A percentile compares a stretch with the other conserved stretches of the same genome.
Evolutionary conservation across 2,113 vertebrate genomes (phyloP).

Genomic region (Gnathonemus longibarbis): DNA sequence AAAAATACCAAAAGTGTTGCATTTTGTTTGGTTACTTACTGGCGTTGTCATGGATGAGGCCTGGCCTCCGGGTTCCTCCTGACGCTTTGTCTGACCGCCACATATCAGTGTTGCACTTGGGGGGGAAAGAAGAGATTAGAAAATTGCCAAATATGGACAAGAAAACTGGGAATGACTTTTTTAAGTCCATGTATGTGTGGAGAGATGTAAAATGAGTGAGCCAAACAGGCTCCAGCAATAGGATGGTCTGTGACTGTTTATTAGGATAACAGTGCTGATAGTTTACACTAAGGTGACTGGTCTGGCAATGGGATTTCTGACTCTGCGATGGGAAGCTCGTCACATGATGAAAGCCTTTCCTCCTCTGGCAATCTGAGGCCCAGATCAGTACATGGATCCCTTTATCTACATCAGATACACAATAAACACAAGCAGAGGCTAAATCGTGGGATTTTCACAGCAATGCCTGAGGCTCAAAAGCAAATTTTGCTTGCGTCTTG

Average conservation of each 20-base stretch:
- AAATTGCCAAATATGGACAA: conserved; percentile 98
- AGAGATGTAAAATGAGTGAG: neutral
- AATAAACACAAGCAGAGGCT: neutral
- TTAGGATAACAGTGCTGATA: conserved; percentile 40
- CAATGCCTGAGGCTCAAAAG: neutral
- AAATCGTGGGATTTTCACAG: neutral
- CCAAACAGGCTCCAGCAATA: conserved; percentile 48
- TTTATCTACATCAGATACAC: conserved; percentile 10
- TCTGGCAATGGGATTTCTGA: conserved; percentile 43
- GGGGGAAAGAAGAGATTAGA: conserved; percentile 53
- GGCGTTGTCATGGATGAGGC: conserved; percentile 62
- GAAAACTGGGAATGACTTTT: conserved; percentile 60
- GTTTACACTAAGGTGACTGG: conserved; percentile 48
- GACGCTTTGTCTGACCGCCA: conserved; percentile 85
- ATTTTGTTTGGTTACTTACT: no score
- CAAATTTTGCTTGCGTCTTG: neutral
- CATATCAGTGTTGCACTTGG: conserved; percentile 83
- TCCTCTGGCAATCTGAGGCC: neutral
- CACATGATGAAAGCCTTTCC: conserved; percentile 39
- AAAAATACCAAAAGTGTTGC: no score
- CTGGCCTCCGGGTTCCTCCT: conserved; percentile 85
- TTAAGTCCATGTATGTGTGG: conserved; percentile 18
- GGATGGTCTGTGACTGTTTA: conserved; percentile 67
- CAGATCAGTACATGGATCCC: neutral
- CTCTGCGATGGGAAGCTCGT: conserved; percentile 33